phyloP scores from a whole-genome alignment of 1,140 invertebrate species.

The Phymorhynchus buccinoides region DNA sequence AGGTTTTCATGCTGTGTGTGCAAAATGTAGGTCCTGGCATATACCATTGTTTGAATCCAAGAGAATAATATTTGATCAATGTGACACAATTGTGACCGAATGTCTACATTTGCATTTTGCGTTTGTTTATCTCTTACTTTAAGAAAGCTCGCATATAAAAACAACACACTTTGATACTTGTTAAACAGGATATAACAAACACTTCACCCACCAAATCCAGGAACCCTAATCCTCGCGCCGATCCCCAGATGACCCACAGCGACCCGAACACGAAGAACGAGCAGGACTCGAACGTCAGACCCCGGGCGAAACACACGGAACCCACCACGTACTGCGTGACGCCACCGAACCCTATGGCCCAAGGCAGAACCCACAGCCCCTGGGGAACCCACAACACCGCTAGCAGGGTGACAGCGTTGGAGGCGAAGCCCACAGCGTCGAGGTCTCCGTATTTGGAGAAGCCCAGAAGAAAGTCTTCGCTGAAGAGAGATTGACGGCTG shows the following conservation, averaged over 20 bases:
- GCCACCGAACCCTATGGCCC: constrained; percentile 55
- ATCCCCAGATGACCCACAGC: constrained; percentile 62
- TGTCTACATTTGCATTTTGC: too few species aligned
- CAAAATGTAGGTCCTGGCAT: too few species aligned
- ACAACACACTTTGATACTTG: too few species aligned
- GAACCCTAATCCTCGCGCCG: constrained; percentile 47
- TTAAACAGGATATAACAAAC: neutral
- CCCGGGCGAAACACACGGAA: constrained; percentile 57
- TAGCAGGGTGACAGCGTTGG: constrained; percentile 55
- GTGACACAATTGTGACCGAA: too few species aligned
- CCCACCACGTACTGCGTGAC: constrained; percentile 55
- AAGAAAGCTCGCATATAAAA: too few species aligned
- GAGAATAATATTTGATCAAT: too few species aligned
- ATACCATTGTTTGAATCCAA: too few species aligned
- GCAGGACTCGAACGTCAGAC: constrained; percentile 61
- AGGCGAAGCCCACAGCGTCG: constrained; percentile 55
- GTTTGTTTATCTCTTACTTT: too few species aligned
- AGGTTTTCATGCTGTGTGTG: too few species aligned
- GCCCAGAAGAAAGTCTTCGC: constrained; percentile 52
- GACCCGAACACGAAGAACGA: constrained; percentile 54
- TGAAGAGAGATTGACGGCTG: constrained; percentile 38
- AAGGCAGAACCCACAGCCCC: constrained; percentile 51
- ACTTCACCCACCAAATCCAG: constrained; percentile 33
- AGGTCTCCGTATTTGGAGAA: constrained; percentile 58
- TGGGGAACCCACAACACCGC: constrained; percentile 52